A percentile compares a stretch with the other conserved stretches of the same genome.
Evolutionary conservation across 2,113 vertebrate genomes (phyloP).

Genomic region (Pseudonaja textilis): DNA sequence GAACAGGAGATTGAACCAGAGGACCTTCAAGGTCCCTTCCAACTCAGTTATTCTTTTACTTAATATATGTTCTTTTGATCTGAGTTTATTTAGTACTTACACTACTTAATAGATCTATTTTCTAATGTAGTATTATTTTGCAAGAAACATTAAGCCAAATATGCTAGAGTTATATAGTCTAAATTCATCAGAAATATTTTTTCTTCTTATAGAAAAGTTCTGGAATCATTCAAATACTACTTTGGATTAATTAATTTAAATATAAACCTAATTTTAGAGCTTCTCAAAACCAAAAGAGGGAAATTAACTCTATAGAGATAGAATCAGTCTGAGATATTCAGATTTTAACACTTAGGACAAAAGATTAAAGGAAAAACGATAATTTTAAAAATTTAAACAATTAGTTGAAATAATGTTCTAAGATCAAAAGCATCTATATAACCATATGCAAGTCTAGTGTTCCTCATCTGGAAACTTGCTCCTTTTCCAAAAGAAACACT

Average conservation of each 20-base stretch:
- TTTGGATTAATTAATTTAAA: not conserved
- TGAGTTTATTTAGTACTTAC: not conserved
- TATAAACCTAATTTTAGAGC: not conserved
- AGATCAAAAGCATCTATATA: not conserved
- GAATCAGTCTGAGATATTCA: not conserved
- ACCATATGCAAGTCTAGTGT: not conserved
- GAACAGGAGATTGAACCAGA: too few relatives aligned
- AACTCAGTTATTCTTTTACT: too few relatives aligned
- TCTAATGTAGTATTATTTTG: not conserved
- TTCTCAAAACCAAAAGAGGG: not conserved
- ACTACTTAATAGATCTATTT: not conserved
- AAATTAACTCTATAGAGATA: not conserved
- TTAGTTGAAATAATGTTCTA: not conserved
- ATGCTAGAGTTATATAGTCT: not conserved
- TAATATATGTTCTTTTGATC: not conserved
- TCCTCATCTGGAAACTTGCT: not conserved
- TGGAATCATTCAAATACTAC: not conserved
- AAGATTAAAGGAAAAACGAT: not conserved
- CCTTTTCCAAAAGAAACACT: not conserved
- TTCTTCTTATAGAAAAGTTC: not conserved
- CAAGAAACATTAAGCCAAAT: not conserved
- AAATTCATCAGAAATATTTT: not conserved
- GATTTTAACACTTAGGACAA: not conserved
- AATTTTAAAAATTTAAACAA: not conserved
- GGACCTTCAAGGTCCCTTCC: too few relatives aligned